phyloP scores from a whole-genome alignment of 2,888 invertebrate genomes.

The Lasioglossum leucozonium region DNA sequence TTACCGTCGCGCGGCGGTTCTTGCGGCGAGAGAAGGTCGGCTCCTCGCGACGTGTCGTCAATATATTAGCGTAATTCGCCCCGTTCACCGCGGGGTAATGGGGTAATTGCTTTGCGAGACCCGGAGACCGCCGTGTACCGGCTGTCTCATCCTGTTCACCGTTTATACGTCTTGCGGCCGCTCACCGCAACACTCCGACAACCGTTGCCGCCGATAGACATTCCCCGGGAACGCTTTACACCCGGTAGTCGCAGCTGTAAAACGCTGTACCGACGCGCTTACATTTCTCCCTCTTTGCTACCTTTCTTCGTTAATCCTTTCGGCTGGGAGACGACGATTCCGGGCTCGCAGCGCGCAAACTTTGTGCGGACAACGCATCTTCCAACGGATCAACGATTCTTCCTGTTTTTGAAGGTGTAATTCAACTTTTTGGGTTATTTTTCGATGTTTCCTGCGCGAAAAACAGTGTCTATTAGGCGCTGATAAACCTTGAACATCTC shows the following conservation, averaged over 20 bases:
- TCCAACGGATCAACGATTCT: too few species aligned
- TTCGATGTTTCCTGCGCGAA: too few species aligned
- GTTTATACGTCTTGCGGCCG: slow-evolving; percentile 54
- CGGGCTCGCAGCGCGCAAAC: neutral
- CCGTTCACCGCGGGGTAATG: slow-evolving; percentile 68
- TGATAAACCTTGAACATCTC: too few species aligned
- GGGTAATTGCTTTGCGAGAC: slow-evolving; percentile 77
- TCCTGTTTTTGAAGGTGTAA: too few species aligned
- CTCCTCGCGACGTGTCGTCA: slow-evolving; percentile 65
- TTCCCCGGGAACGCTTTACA: slow-evolving; percentile 49
- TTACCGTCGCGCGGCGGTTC: slow-evolving; percentile 11
- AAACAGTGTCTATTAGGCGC: too few species aligned
- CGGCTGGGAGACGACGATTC: neutral
- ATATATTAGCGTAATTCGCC: slow-evolving; percentile 76
- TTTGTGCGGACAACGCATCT: neutral
- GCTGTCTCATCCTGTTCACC: slow-evolving; percentile 48
- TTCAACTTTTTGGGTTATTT: too few species aligned
- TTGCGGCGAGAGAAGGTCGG: slow-evolving; percentile 10
- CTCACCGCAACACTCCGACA: slow-evolving; percentile 37
- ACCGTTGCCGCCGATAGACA: slow-evolving; percentile 50
- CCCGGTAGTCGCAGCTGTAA: slow-evolving; percentile 34
- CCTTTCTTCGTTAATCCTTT: slow-evolving; percentile 24
- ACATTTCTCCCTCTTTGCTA: neutral
- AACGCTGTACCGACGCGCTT: slow-evolving; percentile 10
- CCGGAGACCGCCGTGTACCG: slow-evolving; percentile 57